phyloP scores from a whole-genome alignment of 2,113 vertebrate genomes.

The Actenoides hombroni region DNA sequence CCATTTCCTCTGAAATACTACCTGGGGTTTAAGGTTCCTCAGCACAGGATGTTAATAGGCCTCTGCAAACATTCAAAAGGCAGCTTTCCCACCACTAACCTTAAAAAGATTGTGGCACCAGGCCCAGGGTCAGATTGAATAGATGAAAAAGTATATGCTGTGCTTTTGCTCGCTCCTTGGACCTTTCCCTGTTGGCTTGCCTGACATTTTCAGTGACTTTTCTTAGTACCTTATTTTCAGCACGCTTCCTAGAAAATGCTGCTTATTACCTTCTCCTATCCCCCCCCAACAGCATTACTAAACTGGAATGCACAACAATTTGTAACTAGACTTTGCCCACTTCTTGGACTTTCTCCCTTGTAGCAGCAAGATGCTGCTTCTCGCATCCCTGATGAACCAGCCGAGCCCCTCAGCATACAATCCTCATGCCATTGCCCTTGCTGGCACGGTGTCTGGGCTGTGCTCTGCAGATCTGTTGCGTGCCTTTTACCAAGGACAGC shows the following conservation, averaged over 20 bases:
- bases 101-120: constrained; percentile 76
- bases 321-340: not conserved
- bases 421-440: rapidly evolving
- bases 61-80: constrained; percentile 76
- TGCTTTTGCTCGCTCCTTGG: constrained; percentile 66
- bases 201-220: constrained; percentile 77
- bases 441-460: rapidly evolving
- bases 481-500: not conserved
- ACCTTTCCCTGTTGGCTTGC: constrained; percentile 72
- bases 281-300: not conserved
- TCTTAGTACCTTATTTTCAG: constrained; percentile 71
- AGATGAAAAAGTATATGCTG: constrained; percentile 72
- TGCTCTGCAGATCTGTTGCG: not conserved
- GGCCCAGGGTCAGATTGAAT: constrained; percentile 75
- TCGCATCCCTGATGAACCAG: not conserved
- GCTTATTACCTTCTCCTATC: constrained; percentile 35
- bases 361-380: not conserved
- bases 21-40: constrained; percentile 83
- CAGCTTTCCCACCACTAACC: constrained; percentile 73
- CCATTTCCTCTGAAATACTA: constrained; percentile 83
- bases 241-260: constrained; percentile 70
- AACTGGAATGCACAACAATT: constrained; percentile 7
- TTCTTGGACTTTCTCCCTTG: not conserved
- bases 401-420: rapidly evolving
- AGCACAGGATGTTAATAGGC: constrained; percentile 77